Evolutionary conservation across 1,140 invertebrate species (phyloP).

Genomic region (Formica exsecta): DNA sequence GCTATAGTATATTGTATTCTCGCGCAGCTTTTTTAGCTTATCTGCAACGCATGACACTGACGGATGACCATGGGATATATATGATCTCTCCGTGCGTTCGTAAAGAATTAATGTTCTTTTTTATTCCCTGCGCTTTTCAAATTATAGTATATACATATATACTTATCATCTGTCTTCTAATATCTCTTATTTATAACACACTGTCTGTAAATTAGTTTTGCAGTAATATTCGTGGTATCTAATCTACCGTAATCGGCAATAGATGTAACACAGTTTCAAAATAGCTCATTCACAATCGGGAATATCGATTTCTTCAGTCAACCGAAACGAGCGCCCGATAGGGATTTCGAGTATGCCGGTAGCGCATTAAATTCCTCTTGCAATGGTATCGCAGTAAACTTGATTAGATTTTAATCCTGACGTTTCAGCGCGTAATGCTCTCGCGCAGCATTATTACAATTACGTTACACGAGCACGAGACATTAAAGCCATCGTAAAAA

Average conservation of each 20-base stretch:
- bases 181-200: slow-evolving; percentile 2
- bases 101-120: slow-evolving; percentile 49
- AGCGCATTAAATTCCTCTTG: slow-evolving; percentile 46
- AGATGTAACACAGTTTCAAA: slow-evolving; percentile 38
- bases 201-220: neutral
- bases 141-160: neutral
- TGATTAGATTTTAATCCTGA: slow-evolving; percentile 58
- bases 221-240: slow-evolving; percentile 9
- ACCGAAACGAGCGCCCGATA: slow-evolving; percentile 38
- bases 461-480: slow-evolving; percentile 16
- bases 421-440: slow-evolving; percentile 32
- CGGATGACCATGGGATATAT: slow-evolving; percentile 29
- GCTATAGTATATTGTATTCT: slow-evolving; percentile 30
- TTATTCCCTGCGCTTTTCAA: neutral
- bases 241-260: slow-evolving; percentile 30
- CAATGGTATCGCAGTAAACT: slow-evolving; percentile 50
- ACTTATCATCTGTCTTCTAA: neutral
- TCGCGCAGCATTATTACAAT: slow-evolving; percentile 34
- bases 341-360: slow-evolving; percentile 36
- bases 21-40: slow-evolving; percentile 40
- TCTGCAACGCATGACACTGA: slow-evolving; percentile 39
- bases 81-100: slow-evolving; percentile 25
- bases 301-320: slow-evolving; percentile 48
- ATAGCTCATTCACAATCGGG: slow-evolving; percentile 46
- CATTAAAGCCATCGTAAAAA: slow-evolving; percentile 38